Evolutionary conservation across 2,113 vertebrate genomes (phyloP).

Genomic region (Haliaeetus leucogaster): DNA sequence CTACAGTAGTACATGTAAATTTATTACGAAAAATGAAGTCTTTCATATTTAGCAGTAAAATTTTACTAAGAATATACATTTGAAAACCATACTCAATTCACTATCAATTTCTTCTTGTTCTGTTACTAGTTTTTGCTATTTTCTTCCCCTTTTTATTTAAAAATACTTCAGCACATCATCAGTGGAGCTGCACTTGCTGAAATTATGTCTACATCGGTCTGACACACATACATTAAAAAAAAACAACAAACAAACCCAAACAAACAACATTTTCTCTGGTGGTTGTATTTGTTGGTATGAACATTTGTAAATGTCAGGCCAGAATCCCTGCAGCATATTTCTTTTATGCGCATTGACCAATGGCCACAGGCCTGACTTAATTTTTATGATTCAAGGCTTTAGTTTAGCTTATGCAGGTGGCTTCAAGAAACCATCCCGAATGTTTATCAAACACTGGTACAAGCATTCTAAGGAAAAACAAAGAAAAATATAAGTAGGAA

Average conservation of each 20-base stretch:
- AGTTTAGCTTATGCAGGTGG: not conserved
- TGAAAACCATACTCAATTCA: not conserved
- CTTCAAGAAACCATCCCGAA: not conserved
- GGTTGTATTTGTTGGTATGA: not conserved
- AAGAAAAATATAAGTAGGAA: not conserved
- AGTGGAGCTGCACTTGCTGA: not conserved
- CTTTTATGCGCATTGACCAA: not conserved
- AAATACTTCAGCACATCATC: not conserved
- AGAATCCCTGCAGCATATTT: not conserved
- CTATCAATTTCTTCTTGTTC: not conserved
- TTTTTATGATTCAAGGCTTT: not conserved
- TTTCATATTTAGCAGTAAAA: not conserved
- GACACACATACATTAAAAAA: not conserved
- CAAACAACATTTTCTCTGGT: not conserved
- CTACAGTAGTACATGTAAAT: not conserved
- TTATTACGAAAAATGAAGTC: not conserved
- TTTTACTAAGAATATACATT: not conserved
- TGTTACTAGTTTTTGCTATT: not conserved
- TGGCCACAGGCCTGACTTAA: not conserved
- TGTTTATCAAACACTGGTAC: not conserved
- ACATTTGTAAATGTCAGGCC: not conserved
- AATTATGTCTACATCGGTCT: not conserved
- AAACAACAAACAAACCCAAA: no score
- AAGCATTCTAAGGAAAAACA: not conserved
- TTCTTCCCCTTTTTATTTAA: not conserved